Conservation (phyloP, 2,888 invertebrate genomes). For the Caenorhabditis imperialis region DNA sequence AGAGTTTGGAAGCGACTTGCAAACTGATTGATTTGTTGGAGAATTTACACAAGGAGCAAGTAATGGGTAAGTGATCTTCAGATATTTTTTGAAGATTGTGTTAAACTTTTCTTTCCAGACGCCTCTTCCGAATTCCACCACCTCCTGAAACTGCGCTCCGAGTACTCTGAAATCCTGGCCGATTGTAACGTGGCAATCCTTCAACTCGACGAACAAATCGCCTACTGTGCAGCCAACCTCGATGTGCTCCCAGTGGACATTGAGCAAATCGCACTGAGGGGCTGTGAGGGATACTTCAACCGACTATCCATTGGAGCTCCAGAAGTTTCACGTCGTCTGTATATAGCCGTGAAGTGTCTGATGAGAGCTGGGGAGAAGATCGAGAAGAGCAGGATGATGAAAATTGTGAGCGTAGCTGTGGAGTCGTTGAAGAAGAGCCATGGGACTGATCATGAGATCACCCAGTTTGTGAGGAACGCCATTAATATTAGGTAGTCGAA, state of each 20-base stretch:
- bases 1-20: constrained; percentile 8
- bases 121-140: not conserved
- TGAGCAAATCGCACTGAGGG: not conserved
- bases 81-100: not conserved
- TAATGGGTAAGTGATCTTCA: not conserved
- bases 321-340: constrained; percentile 46
- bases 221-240: constrained; percentile 13
- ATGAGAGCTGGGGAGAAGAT: not conserved
- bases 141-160: constrained; percentile 9
- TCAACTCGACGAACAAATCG: constrained; percentile 39
- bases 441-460: constrained; percentile 16
- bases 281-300: constrained; percentile 17
- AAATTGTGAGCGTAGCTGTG: not conserved
- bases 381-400: too few relatives aligned
- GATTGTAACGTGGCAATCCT: constrained; percentile 44
- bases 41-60: constrained; percentile 9
- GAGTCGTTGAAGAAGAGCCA: constrained; percentile 31
- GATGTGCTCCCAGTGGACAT: not conserved
- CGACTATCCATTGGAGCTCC: constrained; percentile 35
- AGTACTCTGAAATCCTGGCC: constrained; percentile 17
- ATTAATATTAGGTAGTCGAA: not conserved
- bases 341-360: constrained; percentile 29
- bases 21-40: constrained; percentile 26
- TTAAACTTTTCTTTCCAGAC: constrained; percentile 5
- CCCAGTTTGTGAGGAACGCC: not conserved